These are phyloP conservation scores for Passer montanus DNA, from an alignment of 2,113 vertebrate species.

Conservation along the genomic window DNA sequence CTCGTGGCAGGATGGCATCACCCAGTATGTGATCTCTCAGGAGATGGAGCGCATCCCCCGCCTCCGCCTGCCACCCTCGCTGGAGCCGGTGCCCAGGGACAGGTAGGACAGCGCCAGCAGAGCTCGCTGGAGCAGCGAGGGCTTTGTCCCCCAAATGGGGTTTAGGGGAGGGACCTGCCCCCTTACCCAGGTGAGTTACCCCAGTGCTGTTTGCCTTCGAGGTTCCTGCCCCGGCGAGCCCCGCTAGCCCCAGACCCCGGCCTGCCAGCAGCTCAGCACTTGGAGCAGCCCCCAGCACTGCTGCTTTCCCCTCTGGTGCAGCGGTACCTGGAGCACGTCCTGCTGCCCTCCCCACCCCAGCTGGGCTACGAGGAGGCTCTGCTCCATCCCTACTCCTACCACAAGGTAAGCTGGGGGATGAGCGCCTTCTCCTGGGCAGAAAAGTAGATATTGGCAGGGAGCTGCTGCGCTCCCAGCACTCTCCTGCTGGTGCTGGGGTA, in stretches of 20 bases:
- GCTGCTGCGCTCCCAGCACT: background rate
- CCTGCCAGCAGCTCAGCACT: background rate
- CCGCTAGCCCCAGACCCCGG: accelerated
- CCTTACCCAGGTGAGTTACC: background rate
- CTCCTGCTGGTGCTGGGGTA: background rate
- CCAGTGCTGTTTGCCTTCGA: background rate
- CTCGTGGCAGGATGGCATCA: slow-evolving; percentile 95
- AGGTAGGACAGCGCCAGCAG: slow-evolving; percentile 72
- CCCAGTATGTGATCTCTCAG: slow-evolving; percentile 92
- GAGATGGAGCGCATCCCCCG: slow-evolving; percentile 93
- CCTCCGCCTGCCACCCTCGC: slow-evolving; percentile 45
- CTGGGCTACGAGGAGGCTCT: slow-evolving; percentile 79
- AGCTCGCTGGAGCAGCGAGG: background rate
- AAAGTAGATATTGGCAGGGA: background rate
- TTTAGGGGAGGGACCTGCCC: background rate
- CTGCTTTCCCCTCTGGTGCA: slow-evolving; percentile 70
- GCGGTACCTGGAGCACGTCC: slow-evolving; percentile 87
- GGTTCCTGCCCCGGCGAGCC: background rate
- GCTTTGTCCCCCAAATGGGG: background rate
- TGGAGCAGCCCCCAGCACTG: background rate
- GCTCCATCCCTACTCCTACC: slow-evolving; percentile 86
- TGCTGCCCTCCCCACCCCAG: slow-evolving; percentile 78
- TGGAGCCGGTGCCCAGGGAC: slow-evolving; percentile 54
- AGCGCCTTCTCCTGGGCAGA: accelerated
- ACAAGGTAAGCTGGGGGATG: slow-evolving; percentile 74